Base-by-base conservation (phyloP, 2,888 invertebrate species). In the Hyposoter didymator region DNA sequence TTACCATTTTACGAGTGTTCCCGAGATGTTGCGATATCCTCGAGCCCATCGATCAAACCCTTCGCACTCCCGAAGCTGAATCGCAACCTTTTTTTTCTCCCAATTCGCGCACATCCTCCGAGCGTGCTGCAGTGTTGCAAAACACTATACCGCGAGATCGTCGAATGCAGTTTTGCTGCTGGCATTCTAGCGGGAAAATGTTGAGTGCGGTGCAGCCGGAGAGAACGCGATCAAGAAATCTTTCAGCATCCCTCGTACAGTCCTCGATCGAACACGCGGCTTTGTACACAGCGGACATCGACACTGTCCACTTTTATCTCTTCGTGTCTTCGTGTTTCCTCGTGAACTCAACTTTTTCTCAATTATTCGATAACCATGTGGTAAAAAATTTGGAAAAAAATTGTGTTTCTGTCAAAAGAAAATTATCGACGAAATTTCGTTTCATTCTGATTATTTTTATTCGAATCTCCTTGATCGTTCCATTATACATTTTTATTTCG, bases 91-190 rank as follows among this genome's bases (percentile, higher is more conserved):
- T 55, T 52, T 76, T 64, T 43, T n/a, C 52, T 67, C 22, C 67
- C 35, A 32, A 74, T 75, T 19, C 47, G 0, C 22, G 19, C 66
- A 14, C 22, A 73, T 32, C 75, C 45, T 52, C 70, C 47, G 66
- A 45, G 49, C 69, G 39, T 82, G 82, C 85, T 82, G 82, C 85
- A 85, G 70, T 85, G 85, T 82, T 82, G 81, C 81, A 52, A 64
- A 35, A 39, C 55, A 45, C n/a, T 45, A 19, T 49, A n/a, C 2
- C 28, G 43, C 59, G 22, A 47, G 45, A 35, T 73, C 32, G 19
- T 43, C 43, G 39, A 81, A 47, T 78, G 49, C n/a, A 59, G 70
- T 67, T 72, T 76, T 39, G 49, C 73, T 66, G 62, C 35, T 47
- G 59, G 75, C 35, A 80, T 59, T 35, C 75, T 70, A 66, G n/a